Conservation (phyloP, 1,140 invertebrate genomes). For the Bombus huntii region DNA sequence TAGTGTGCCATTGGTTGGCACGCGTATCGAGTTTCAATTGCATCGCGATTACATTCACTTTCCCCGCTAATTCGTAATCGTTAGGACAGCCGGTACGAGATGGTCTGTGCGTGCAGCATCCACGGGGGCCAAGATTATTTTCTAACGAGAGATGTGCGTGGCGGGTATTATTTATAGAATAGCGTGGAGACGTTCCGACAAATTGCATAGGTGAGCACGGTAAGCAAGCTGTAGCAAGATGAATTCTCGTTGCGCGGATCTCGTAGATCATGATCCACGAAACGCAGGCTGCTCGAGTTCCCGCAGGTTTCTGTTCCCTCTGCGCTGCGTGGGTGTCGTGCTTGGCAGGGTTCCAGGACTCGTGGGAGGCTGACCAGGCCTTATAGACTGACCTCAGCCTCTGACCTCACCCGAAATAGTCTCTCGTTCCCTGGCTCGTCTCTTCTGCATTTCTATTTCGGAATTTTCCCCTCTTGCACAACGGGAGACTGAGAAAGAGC, state of each 20-base stretch:
- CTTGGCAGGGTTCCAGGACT: constrained; percentile 80
- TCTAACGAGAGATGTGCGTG: constrained; percentile 42
- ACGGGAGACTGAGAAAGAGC: constrained; percentile 35
- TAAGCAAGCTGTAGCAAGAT: constrained; percentile 44
- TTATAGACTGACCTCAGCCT: constrained; percentile 82
- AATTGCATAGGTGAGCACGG: constrained; percentile 49
- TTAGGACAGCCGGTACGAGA: constrained; percentile 3
- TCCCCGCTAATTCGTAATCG: constrained; percentile 45
- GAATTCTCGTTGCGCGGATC: constrained; percentile 54
- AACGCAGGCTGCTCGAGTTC: constrained; percentile 63
- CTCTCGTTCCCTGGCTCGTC: constrained; percentile 68
- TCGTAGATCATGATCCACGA: constrained; percentile 65
- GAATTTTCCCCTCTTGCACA: constrained; percentile 62
- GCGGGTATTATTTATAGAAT: constrained; percentile 47
- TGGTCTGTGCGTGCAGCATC: not conserved
- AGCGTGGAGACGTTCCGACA: constrained; percentile 53
- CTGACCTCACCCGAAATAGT: constrained; percentile 83
- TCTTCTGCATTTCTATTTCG: constrained; percentile 71
- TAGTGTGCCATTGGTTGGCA: not conserved
- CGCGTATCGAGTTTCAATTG: constrained; percentile 36
- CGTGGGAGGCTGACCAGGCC: constrained; percentile 82
- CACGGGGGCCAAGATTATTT: constrained; percentile 38
- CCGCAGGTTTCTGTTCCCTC: constrained; percentile 63
- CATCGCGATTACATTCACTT: constrained; percentile 25
- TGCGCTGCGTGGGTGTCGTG: constrained; percentile 75